Base-by-base conservation (phyloP, 2,113 vertebrate genomes). In the Coreoperca whiteheadi region DNA sequence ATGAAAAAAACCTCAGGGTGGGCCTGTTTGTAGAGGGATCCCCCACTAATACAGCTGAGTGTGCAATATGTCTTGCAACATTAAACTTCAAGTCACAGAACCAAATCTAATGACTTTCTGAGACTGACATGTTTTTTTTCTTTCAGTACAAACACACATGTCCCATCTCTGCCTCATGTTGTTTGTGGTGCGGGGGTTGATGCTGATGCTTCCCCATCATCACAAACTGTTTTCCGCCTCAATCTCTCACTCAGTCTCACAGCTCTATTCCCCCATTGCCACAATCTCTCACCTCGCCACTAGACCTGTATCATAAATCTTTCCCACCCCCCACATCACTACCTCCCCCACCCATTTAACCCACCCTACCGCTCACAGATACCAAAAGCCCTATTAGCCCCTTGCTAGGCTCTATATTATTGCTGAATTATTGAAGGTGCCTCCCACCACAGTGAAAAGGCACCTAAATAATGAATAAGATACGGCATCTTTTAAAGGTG, bases 341-440 rank as follows among this genome's bases (percentile, higher is more conserved):
- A 79, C 76, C 73, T 66, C 61, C 59, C n/a, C n/a, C 57, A 43
- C 77, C 83, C 88, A 77, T 89, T 88, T 88, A 77, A 88, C 87
- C 86, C 88, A 85, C 87, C 70, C 82, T 74, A 64, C 87, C 18
- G 83, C 88, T 91, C 77, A 85, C 75, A 77, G 85, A 80, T 72
- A 85, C 90, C 84, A 91, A 93, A 94, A 92, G 91, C 82, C 93
- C 91, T 92, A 95, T 95, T 95, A 96, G 95, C 95, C 94, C 90
- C 91, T 94, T 88, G 91, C 91, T 85, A 75, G 84, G 90, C 85
- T 92, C 90, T 83, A 90, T 94, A 95, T 95, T 95, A 92, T 95
- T 90, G 83, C 83, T 96, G 84, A 95, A 96, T 95, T 94, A 95
- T 95, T 95, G 91, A 95, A 93, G 74, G 82, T 77, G 65, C 82